Conservation (phyloP, 2,113 vertebrate species). For the Amia ocellicauda region DNA sequence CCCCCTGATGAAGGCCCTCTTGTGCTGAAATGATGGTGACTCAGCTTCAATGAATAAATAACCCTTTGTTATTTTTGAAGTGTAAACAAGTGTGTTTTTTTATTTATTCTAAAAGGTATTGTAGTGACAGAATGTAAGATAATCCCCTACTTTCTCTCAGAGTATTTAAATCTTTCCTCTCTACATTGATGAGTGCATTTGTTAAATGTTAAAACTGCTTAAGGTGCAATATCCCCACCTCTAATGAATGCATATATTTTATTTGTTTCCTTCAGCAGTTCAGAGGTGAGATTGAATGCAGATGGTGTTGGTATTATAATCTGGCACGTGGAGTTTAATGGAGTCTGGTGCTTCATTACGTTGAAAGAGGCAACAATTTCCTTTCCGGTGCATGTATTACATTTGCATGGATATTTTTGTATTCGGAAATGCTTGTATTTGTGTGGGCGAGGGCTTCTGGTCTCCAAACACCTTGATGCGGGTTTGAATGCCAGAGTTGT, state of each 20-base stretch:
- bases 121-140: too few species aligned
- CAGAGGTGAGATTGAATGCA: background rate
- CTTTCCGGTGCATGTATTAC: background rate
- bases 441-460: background rate
- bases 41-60: too few species aligned
- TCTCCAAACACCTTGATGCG: background rate
- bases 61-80: too few species aligned
- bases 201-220: background rate
- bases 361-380: background rate
- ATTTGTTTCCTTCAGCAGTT: background rate
- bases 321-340: background rate
- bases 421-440: background rate
- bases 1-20: too few species aligned
- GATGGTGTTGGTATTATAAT: background rate
- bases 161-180: too few species aligned
- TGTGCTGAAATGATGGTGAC: too few species aligned
- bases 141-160: too few species aligned
- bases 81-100: too few species aligned
- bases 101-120: too few species aligned
- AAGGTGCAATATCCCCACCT: constrained; percentile 6
- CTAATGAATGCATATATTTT: constrained; percentile 4
- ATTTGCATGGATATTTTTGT: background rate
- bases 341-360: background rate
- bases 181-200: background rate
- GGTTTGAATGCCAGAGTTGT: background rate